These are phyloP conservation scores for Sphyrna mokarran DNA, from an alignment of 2,113 vertebrate genomes.

Conservation along the genomic window DNA sequence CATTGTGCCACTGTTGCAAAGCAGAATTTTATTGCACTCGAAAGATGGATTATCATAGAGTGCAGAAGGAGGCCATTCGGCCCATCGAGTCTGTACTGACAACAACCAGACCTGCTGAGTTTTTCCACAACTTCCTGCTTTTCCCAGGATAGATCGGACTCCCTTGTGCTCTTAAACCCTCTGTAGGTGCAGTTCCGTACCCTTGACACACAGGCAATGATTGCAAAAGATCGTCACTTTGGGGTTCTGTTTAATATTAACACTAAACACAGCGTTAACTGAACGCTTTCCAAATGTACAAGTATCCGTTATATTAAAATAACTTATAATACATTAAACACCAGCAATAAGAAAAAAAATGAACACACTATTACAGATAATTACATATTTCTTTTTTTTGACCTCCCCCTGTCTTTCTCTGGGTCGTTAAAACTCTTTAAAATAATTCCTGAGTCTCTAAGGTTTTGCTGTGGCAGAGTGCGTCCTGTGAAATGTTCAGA, in stretches of 20 bases:
- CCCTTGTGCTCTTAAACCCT: too few relatives aligned
- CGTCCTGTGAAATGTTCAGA: not conserved
- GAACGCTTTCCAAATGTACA: not conserved
- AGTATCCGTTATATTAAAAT: slow-evolving; percentile 34
- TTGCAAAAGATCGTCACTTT: not conserved
- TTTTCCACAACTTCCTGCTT: too few relatives aligned
- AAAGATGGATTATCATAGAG: too few relatives aligned
- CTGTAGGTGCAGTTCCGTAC: not conserved
- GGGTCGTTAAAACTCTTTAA: not conserved
- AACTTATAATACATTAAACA: slow-evolving; percentile 36
- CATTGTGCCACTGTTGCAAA: too few relatives aligned
- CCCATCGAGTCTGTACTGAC: too few relatives aligned
- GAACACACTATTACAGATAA: slow-evolving; percentile 20
- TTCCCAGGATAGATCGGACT: not conserved
- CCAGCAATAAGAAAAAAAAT: not conserved
- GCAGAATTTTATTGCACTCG: too few relatives aligned
- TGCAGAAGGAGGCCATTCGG: too few relatives aligned
- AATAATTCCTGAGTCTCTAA: not conserved
- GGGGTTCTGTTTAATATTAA: not conserved
- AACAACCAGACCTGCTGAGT: too few relatives aligned
- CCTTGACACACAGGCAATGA: not conserved
- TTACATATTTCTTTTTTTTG: not conserved
- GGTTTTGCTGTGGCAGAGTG: too few relatives aligned
- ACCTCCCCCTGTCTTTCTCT: not conserved
- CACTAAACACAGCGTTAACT: not conserved